Evolutionary conservation across 2,888 invertebrate species (phyloP).

Genomic region (Caprella mutica): DNA sequence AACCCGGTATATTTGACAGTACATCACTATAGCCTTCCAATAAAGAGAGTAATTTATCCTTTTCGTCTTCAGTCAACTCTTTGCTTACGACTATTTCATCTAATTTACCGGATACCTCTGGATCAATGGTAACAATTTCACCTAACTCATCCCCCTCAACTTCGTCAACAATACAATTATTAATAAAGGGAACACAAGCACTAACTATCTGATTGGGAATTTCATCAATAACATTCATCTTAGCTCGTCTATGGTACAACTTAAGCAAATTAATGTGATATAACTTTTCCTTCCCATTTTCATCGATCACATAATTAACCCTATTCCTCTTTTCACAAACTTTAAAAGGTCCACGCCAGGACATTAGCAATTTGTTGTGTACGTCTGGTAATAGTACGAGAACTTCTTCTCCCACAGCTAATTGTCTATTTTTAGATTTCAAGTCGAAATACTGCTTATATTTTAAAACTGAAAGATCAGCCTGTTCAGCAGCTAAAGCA

Average conservation of each 20-base stretch:
- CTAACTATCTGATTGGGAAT: too few relatives aligned
- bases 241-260: neutral
- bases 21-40: too few relatives aligned
- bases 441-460: slow-evolving; percentile 1
- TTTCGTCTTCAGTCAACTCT: too few relatives aligned
- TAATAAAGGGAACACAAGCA: too few relatives aligned
- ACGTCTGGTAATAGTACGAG: neutral
- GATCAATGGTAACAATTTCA: too few relatives aligned
- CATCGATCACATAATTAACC: neutral
- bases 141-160: too few relatives aligned
- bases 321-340: neutral
- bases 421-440: neutral
- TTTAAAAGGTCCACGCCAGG: neutral
- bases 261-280: neutral
- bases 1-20: too few relatives aligned
- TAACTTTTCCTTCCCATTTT: neutral
- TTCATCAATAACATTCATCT: too few relatives aligned
- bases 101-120: too few relatives aligned
- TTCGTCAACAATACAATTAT: too few relatives aligned
- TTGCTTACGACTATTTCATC: too few relatives aligned
- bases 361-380: neutral
- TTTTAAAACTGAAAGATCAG: neutral
- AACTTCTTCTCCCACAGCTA: slow-evolving; percentile 2
- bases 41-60: too few relatives aligned
- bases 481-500: neutral